Conservation (phyloP, 2,888 invertebrate species). For the Dendrolimus houi region DNA sequence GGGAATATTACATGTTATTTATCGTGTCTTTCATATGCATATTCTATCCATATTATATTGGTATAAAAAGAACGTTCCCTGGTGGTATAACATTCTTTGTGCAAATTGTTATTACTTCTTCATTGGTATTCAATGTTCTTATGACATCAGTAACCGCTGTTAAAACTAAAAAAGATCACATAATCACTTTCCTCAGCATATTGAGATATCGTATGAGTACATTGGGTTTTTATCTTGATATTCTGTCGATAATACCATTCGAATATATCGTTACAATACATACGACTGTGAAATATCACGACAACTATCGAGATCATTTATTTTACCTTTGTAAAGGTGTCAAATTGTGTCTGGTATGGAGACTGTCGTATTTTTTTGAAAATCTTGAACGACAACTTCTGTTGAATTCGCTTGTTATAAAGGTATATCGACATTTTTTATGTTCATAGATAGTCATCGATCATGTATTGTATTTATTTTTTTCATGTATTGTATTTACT, state of each 20-base stretch:
- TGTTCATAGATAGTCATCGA: not conserved
- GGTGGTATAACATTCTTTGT: conserved; percentile 45
- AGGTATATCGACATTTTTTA: conserved; percentile 29
- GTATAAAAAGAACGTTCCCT: conserved; percentile 54
- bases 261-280: conserved; percentile 65
- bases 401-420: conserved; percentile 51
- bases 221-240: conserved; percentile 67
- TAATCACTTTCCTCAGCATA: conserved; percentile 47
- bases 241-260: conserved; percentile 63
- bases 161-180: conserved; percentile 55
- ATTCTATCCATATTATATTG: conserved; percentile 67
- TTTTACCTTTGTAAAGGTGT: conserved; percentile 70
- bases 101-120: conserved; percentile 51
- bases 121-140: conserved; percentile 55
- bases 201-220: conserved; percentile 57
- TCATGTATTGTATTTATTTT: too few relatives aligned
- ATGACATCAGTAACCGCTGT: conserved; percentile 64
- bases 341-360: conserved; percentile 69
- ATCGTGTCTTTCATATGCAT: conserved; percentile 57
- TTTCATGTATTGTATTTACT: too few relatives aligned
- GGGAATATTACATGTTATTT: conserved; percentile 61
- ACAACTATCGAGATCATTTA: conserved; percentile 54
- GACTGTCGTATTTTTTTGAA: conserved; percentile 61
- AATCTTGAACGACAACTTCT: conserved; percentile 54
- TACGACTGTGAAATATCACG: conserved; percentile 39